Evolutionary conservation across 2,888 invertebrate species (phyloP).

Genomic region (Lepidocyrtinus sp.): DNA sequence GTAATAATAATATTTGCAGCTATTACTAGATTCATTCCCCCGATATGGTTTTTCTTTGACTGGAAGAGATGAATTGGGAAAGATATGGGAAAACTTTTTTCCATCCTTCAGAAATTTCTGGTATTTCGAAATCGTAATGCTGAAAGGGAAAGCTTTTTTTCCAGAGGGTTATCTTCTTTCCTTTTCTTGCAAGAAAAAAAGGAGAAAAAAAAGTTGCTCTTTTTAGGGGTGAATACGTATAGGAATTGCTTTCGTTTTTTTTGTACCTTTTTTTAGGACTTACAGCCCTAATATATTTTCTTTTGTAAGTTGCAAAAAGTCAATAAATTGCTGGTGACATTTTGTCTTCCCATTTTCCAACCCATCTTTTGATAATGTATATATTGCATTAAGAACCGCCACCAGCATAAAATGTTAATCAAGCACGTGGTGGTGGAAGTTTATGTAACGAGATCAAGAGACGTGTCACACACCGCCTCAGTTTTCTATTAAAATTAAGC

Average conservation of each 20-base stretch:
- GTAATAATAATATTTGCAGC: constrained; percentile 22
- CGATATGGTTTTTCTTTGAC: background rate
- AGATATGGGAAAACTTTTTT: constrained; percentile 22
- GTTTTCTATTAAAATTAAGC: background rate
- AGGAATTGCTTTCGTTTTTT: constrained; percentile 3
- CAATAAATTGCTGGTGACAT: constrained; percentile 31
- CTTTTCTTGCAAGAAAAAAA: constrained; percentile 1
- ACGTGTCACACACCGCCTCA: background rate
- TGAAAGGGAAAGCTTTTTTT: background rate
- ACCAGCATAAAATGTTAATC: background rate
- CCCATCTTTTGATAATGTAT: background rate
- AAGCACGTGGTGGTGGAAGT: background rate
- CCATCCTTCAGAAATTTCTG: background rate
- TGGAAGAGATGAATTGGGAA: background rate
- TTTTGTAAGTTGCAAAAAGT: constrained; percentile 7
- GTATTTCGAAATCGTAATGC: background rate
- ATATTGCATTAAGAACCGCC: background rate
- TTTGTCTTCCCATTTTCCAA: constrained; percentile 12
- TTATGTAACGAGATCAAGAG: background rate
- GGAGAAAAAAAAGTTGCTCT: constrained; percentile 1
- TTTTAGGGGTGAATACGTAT: constrained; percentile 14
- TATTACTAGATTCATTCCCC: background rate
- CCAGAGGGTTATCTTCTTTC: constrained; percentile 4
- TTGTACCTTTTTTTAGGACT: background rate
- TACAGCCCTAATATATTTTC: background rate